These are phyloP conservation scores for Parnassius apollo DNA, from an alignment of 2,888 invertebrate genomes.

Conservation along the genomic window DNA sequence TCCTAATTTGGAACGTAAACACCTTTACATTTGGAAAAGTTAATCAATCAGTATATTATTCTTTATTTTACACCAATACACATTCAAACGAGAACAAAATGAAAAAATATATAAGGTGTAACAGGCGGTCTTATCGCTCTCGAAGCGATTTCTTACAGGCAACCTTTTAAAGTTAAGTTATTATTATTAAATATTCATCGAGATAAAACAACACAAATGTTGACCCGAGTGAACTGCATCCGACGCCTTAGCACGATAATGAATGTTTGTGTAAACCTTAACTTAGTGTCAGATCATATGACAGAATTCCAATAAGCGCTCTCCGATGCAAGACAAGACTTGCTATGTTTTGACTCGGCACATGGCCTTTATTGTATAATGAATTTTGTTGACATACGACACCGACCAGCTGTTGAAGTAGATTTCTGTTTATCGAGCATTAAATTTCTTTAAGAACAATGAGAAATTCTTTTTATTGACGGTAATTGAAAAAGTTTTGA, in stretches of 20 bases:
- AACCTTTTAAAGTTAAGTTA: too few species aligned
- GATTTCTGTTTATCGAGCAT: conserved; percentile 26
- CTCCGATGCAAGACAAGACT: conserved; percentile 50
- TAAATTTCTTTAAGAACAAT: conserved; percentile 19
- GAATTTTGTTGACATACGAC: conserved; percentile 56
- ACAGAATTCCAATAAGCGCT: conserved; percentile 55
- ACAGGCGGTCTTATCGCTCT: too few species aligned
- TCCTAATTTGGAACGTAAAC: too few species aligned
- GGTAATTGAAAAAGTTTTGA: conserved; percentile 12
- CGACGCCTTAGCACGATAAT: conserved; percentile 23
- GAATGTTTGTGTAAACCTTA: conserved; percentile 29
- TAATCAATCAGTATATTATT: too few species aligned
- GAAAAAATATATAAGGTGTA: too few species aligned
- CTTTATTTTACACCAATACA: too few species aligned
- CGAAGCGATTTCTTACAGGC: too few species aligned
- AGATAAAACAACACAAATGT: conserved; percentile 15
- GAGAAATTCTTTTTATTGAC: neutral
- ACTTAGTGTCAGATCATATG: conserved; percentile 50
- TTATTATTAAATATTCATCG: neutral
- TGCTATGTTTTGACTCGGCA: conserved; percentile 53
- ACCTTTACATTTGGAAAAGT: too few species aligned
- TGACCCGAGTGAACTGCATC: conserved; percentile 20
- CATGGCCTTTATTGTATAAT: conserved; percentile 52
- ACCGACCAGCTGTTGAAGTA: conserved; percentile 43
- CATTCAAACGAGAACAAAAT: too few species aligned